These are phyloP conservation scores for Rana temporaria DNA, from an alignment of 2,113 vertebrate species.

Conservation along the genomic window DNA sequence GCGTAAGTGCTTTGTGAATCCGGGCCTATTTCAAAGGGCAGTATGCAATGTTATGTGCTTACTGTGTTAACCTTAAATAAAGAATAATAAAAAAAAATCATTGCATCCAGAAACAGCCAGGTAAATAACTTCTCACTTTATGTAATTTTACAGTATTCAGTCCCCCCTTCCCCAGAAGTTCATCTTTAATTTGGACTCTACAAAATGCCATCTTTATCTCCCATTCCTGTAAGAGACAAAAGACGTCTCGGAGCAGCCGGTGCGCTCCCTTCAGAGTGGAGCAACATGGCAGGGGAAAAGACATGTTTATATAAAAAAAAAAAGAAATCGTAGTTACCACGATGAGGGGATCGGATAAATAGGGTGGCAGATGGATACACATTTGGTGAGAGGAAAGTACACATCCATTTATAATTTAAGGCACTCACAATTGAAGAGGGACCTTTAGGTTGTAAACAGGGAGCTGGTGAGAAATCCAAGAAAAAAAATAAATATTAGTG, in stretches of 20 bases:
- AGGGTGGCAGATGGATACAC: slow-evolving; percentile 55
- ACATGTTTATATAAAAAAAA: slow-evolving; percentile 44
- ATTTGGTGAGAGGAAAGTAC: slow-evolving; percentile 57
- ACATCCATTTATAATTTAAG: slow-evolving; percentile 57
- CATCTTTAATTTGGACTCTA: slow-evolving; percentile 5
- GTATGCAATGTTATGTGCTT: too few species aligned
- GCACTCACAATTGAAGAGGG: slow-evolving; percentile 45
- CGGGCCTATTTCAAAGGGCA: too few species aligned
- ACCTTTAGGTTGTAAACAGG: slow-evolving; percentile 51
- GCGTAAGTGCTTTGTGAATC: too few species aligned
- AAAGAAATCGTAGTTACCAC: slow-evolving; percentile 25
- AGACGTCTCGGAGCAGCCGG: slow-evolving; percentile 27
- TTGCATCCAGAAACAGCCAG: too few species aligned
- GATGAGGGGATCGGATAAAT: slow-evolving; percentile 50
- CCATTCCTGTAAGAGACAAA: slow-evolving; percentile 24
- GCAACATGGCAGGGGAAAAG: slow-evolving; percentile 42
- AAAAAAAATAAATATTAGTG: slow-evolving; percentile 14
- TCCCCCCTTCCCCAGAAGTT: neutral
- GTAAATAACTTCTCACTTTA: too few species aligned
- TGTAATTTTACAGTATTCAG: too few species aligned
- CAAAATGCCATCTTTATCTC: slow-evolving; percentile 27
- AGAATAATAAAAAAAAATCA: too few species aligned
- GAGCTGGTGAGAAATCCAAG: slow-evolving; percentile 26
- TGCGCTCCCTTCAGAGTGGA: slow-evolving; percentile 39
- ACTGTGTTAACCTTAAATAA: too few species aligned